Conservation (phyloP, 2,113 vertebrate species). For the Pelvicachromis taeniatus region DNA sequence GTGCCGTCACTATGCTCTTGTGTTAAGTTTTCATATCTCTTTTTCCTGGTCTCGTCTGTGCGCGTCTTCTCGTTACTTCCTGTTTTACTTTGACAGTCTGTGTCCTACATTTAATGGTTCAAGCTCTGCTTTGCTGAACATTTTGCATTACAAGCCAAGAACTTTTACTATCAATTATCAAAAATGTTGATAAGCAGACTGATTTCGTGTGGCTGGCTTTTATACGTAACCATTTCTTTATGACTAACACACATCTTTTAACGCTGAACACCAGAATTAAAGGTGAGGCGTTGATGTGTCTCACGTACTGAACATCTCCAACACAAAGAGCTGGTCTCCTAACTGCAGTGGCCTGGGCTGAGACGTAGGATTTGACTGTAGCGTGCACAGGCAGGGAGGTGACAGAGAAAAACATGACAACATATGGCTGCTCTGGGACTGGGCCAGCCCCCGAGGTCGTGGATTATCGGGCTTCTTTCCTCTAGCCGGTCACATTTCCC, state of each 20-base stretch:
- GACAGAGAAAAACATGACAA: constrained; percentile 3
- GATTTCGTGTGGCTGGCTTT: no score
- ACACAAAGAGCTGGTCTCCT: not conserved
- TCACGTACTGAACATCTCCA: not conserved
- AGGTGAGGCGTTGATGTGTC: not conserved
- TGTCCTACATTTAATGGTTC: no score
- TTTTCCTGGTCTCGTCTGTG: no score
- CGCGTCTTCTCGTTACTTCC: no score
- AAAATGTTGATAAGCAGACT: no score
- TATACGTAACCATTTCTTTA: no score
- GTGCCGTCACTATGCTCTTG: no score
- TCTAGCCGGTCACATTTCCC: not conserved
- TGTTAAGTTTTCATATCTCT: no score
- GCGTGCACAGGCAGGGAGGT: not conserved
- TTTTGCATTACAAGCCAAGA: no score
- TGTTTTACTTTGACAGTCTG: no score
- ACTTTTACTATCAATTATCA: no score
- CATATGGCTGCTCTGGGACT: constrained; percentile 39
- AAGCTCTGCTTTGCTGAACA: not conserved
- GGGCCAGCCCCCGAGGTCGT: not conserved
- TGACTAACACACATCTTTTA: no score
- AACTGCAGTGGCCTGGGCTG: not conserved
- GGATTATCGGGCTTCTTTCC: constrained; percentile 1
- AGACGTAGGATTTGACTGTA: not conserved
- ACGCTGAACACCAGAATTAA: not conserved